Evolutionary conservation across 1,140 invertebrate genomes (phyloP).

Genomic region (Drepana arcuata): DNA sequence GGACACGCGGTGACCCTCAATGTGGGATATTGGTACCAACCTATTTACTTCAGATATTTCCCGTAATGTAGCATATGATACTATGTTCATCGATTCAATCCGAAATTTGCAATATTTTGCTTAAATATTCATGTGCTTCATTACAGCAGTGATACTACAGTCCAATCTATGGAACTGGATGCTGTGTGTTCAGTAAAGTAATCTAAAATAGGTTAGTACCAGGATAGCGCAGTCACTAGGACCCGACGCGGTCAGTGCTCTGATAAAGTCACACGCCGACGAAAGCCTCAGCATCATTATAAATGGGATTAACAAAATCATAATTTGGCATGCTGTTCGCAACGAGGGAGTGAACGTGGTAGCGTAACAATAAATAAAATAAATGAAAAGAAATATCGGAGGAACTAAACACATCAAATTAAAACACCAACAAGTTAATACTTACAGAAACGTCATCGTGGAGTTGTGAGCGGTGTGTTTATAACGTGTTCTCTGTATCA

Average conservation of each 20-base stretch:
- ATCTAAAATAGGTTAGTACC: conserved; percentile 62
- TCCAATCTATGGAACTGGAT: too few species aligned
- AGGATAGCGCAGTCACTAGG: conserved; percentile 52
- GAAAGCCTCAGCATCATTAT: conserved; percentile 70
- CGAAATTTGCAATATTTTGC: too few species aligned
- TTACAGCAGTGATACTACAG: too few species aligned
- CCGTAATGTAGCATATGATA: too few species aligned
- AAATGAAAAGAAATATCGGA: conserved; percentile 42
- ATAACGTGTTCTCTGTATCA: conserved; percentile 33
- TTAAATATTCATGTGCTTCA: too few species aligned
- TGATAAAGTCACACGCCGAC: conserved; percentile 64
- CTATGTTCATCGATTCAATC: too few species aligned
- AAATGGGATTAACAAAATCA: conserved; percentile 60
- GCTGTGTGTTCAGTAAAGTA: too few species aligned
- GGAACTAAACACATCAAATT: conserved; percentile 56
- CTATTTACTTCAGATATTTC: too few species aligned
- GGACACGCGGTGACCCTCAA: conserved; percentile 45
- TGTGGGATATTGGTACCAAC: conserved; percentile 48
- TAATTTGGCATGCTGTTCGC: conserved; percentile 68
- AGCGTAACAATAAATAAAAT: conserved; percentile 59
- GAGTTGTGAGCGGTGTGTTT: conserved; percentile 38
- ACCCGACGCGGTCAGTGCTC: conserved; percentile 62
- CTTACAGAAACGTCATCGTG: conserved; percentile 60
- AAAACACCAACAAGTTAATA: conserved; percentile 41
- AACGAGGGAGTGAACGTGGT: conserved; percentile 68